phyloP scores from a whole-genome alignment of 1,140 invertebrate genomes.

The Periplaneta americana region DNA sequence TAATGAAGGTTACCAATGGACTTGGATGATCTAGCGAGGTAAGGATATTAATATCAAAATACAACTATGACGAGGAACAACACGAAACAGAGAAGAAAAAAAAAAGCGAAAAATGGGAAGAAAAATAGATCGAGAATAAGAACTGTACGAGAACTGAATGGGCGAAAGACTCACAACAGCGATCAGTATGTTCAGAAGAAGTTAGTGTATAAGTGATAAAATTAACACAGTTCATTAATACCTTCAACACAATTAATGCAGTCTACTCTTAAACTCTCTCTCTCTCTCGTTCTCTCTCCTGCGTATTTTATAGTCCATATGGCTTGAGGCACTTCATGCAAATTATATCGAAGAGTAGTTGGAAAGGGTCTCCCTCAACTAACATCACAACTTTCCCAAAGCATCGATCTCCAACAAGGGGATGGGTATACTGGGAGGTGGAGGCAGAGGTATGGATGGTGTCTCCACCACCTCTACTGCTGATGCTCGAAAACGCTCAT shows the following conservation, averaged over 20 bases:
- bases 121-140: too few species aligned
- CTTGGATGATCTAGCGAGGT: too few species aligned
- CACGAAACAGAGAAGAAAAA: too few species aligned
- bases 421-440: not conserved
- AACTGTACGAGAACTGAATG: too few species aligned
- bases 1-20: too few species aligned
- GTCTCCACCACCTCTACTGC: not conserved
- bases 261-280: not conserved
- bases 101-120: too few species aligned
- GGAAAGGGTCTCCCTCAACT: not conserved
- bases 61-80: too few species aligned
- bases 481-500: not conserved
- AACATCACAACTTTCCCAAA: conserved; percentile 2
- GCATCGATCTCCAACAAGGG: not conserved
- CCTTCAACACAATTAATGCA: not conserved
- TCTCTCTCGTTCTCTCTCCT: not conserved
- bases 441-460: not conserved
- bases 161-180: too few species aligned
- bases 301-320: not conserved
- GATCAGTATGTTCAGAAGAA: too few species aligned
- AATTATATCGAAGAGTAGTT: conserved; percentile 1
- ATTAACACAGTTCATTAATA: not conserved
- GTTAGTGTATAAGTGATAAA: not conserved
- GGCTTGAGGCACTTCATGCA: conserved; percentile 4
- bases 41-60: too few species aligned